Base-by-base conservation (phyloP, 30 jellyfish, hydroid and myxozoan species). In the Turritopsis rubra region DNA sequence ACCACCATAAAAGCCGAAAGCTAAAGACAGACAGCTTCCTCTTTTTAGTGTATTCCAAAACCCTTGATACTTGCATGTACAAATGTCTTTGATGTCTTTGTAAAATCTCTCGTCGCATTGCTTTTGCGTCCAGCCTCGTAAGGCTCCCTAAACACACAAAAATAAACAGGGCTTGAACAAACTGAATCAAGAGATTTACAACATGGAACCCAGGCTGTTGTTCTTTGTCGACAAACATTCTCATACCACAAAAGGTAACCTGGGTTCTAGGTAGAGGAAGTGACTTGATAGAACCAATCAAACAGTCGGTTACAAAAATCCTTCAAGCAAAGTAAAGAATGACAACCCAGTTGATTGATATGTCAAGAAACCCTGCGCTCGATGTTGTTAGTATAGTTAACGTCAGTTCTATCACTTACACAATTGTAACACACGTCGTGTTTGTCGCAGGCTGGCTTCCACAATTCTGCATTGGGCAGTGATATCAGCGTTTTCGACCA, bases 81-180 rank as follows among this genome's bases (percentile, higher is more conserved):
- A 68, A 9, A 68, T 68, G 31, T 68, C 30, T 68, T n/a, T n/a
- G 16, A 68, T 68, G 30, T 68, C 77, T 27, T 68, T 19, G 9
- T 0, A n/a, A 68, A 68, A 68, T 68, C 77, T 68, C 19, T 68
- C 21, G 30, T 68, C 77, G 77, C 77, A 68, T 68, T 68, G 31
- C 30, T 68, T 68, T 19, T 68, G 77, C 9, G 77, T 68, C 77
- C 77, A 68, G 9, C 77, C 77, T 68, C 77, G 28, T 68, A 68
- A 68, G 9, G 28, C 30, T 8, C 77, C 77, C 77, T 68, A 68
- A 68, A 19, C 28, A 68, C 30, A n/a, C 19, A 19, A 68, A n/a
- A n/a, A 68, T 7, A 68, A 7, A 68, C 77, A 23, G 77, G 30
- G 9, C 9, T 68, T 68, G 16, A 68, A 68, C 17, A 5, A 41